Percentiles rank a stretch among this genome's conserved stretches.
Conservation (phyloP, 1,140 invertebrate species). For the Caenorhabditis elegans region WBcel235 BX284606.5:14688001-14688500, state of each 20-base stretch:
- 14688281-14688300: not conserved
- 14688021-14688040: conserved; percentile 61
- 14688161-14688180: conserved; percentile 45
- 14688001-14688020: conserved; percentile 66
- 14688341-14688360: not conserved
- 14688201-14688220: not conserved
- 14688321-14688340: no score
- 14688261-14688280: not conserved
- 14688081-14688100: conserved; percentile 57
- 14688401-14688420: no score
- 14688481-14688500: no score
- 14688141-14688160: conserved; percentile 48
- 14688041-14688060: conserved; percentile 55
- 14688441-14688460: no score
- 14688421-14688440: no score
- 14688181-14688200: not conserved
- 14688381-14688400: no score
- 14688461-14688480: no score
- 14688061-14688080: not conserved
- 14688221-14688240: conserved; percentile 16
- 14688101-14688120: conserved; percentile 55
- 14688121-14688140: conserved; percentile 45
- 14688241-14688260: not conserved
- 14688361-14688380: no score
- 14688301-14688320: not conserved